phyloP scores from a whole-genome alignment of 2,888 invertebrate genomes.

The Clunio marinus region DNA sequence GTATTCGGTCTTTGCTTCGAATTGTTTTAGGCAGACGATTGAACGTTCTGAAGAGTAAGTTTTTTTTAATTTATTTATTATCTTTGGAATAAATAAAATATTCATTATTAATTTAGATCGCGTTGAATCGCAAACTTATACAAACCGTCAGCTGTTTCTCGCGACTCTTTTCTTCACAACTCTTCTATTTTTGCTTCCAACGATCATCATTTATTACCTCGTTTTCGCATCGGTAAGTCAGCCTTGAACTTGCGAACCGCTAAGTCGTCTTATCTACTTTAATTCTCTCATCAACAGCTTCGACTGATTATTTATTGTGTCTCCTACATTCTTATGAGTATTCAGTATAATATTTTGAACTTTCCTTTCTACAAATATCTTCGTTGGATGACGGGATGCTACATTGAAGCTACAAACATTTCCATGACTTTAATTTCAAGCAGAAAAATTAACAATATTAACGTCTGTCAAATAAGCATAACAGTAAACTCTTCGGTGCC shows the following conservation, averaged over 20 bases:
- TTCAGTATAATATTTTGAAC: conserved; percentile 45
- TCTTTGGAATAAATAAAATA: too few species aligned
- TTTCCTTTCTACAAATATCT: conserved; percentile 46
- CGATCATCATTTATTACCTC: conserved; percentile 49
- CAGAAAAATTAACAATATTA: conserved; percentile 38
- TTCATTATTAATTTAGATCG: too few species aligned
- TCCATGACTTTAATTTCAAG: background rate
- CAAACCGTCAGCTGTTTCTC: conserved; percentile 50
- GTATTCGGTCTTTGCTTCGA: conserved; percentile 49
- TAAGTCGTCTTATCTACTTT: conserved; percentile 33
- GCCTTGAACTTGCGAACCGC: background rate
- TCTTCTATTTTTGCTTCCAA: conserved; percentile 49
- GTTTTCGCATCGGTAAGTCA: conserved; percentile 49
- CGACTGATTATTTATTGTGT: conserved; percentile 43
- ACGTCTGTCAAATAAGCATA: background rate
- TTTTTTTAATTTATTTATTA: too few species aligned
- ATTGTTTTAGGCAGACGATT: conserved; percentile 49
- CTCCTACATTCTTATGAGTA: conserved; percentile 44
- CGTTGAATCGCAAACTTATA: conserved; percentile 50
- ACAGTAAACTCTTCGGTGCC: background rate
- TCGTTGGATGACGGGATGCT: conserved; percentile 45
- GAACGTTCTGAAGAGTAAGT: conserved; percentile 49
- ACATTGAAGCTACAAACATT: conserved; percentile 42
- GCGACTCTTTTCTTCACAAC: conserved; percentile 50
- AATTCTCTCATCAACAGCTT: conserved; percentile 42